Evolutionary conservation across 2,888 invertebrate species (phyloP), one percentile per base, ranked within the genome.

Genomic region (Acleris literana): DNA sequence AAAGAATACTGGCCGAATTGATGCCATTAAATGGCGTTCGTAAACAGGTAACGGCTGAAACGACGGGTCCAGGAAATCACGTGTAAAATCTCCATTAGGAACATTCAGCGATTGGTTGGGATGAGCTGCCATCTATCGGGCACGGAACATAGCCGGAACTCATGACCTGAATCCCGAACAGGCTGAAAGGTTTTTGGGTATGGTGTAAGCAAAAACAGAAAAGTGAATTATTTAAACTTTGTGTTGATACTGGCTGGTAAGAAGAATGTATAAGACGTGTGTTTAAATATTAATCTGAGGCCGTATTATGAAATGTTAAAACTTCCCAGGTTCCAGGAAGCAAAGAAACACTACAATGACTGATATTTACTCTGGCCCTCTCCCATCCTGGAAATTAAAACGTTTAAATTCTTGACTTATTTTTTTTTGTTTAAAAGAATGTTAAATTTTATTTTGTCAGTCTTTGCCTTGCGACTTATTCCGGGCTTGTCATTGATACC

Each of bases 21-120:
- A 61, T 67, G 66, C 65, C 63, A 62, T 69, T 64, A 70, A 70
- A 59, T 58, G 48, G 78, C 71, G 72, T 74, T 72, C 73, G 76
- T 79, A 85, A 85, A 83, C 81, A 83, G 80, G 81, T 80, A 78
- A 81, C 73, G 75, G 78, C 70, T 72, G 75, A 78, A 78, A 79
- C 71, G 77, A 71, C 73, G 71, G 77, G 70, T 74, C 70, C 77
- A 86, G 87, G 88, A 90, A 90, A 90, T 91, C 87, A 90, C 85
- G 88, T 90, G 90, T 90, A 88, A 92, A 92, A 91, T 89, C 89
- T 87, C 90, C 88, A 90, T 91, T 91, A 88, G 83, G 84, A 82
- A 82, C 85, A 79, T 64, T 77, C 74, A 69, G 73, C 81, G 83
- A 88, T 89, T 88, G 90, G 90, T 88, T 86, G 82, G 88, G 89